Evolutionary conservation across 2,797 vertebrate genomes (phyloP).

Genomic region (Hafferia zeledoni): DNA sequence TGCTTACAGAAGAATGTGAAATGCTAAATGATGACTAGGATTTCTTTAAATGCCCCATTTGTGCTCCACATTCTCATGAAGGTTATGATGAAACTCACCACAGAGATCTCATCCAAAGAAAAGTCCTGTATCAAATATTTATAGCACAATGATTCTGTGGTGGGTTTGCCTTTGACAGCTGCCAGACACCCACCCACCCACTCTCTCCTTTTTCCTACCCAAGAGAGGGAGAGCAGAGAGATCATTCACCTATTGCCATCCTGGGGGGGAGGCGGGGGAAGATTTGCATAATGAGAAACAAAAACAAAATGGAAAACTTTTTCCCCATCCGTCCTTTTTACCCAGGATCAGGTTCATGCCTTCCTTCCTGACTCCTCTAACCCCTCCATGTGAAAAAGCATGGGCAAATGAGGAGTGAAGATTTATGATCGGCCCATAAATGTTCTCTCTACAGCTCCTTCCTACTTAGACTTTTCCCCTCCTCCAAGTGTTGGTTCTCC

Average conservation of each 20-base stretch:
- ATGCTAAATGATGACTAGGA: background rate
- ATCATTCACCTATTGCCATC: background rate
- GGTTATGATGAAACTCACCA: background rate
- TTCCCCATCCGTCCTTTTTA: background rate
- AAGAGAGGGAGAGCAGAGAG: background rate
- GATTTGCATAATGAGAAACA: background rate
- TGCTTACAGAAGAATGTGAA: background rate
- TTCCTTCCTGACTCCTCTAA: background rate
- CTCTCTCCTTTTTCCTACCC: background rate
- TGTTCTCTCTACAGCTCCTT: background rate
- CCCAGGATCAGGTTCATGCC: background rate
- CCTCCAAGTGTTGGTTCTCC: background rate
- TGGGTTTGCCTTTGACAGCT: background rate
- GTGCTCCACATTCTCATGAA: background rate
- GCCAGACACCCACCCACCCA: background rate
- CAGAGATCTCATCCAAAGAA: background rate
- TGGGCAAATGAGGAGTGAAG: too few species aligned
- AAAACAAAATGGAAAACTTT: background rate
- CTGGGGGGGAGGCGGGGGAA: too few species aligned
- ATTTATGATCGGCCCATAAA: background rate
- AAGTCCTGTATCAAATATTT: background rate
- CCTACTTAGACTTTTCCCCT: background rate
- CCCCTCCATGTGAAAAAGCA: background rate
- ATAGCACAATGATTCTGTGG: background rate
- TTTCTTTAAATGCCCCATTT: background rate